These are phyloP conservation scores for Cosmia pyralina DNA, from an alignment of 2,888 invertebrate species.

Conservation along the genomic window DNA sequence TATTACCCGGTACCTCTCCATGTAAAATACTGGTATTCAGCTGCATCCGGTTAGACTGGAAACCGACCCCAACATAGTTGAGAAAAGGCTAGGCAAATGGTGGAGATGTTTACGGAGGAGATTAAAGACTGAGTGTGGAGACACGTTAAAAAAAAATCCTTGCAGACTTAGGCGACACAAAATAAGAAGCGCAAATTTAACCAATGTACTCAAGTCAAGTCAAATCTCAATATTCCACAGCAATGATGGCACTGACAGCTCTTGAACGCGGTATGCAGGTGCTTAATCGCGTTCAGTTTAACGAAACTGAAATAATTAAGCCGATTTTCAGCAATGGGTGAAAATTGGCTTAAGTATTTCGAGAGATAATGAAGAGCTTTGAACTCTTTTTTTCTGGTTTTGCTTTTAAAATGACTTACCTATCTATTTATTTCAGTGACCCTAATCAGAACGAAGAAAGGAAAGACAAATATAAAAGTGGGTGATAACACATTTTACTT, in stretches of 20 bases:
- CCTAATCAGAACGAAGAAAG: constrained; percentile 78
- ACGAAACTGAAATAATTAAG: no score
- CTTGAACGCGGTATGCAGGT: neutral
- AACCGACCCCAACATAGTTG: no score
- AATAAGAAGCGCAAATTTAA: neutral
- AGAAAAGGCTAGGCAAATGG: no score
- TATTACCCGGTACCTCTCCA: no score
- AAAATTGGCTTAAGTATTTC: neutral
- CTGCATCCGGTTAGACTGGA: no score
- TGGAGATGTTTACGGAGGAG: neutral
- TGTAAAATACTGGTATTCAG: no score
- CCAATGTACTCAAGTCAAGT: no score
- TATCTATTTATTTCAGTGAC: constrained; percentile 73
- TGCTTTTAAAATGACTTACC: neutral
- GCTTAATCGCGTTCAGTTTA: no score
- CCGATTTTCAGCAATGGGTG: no score
- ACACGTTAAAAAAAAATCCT: neutral
- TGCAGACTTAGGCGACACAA: neutral
- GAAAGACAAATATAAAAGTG: constrained; percentile 79
- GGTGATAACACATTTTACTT: constrained; percentile 79
- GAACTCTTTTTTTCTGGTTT: neutral
- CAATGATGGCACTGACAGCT: neutral
- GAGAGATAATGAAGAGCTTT: neutral
- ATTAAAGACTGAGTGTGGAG: neutral
- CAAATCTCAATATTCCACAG: neutral